A percentile compares a stretch with the other conserved stretches of the same genome.
Conservation (phyloP, 2,113 vertebrate species). For the Lynx canadensis region DNA sequence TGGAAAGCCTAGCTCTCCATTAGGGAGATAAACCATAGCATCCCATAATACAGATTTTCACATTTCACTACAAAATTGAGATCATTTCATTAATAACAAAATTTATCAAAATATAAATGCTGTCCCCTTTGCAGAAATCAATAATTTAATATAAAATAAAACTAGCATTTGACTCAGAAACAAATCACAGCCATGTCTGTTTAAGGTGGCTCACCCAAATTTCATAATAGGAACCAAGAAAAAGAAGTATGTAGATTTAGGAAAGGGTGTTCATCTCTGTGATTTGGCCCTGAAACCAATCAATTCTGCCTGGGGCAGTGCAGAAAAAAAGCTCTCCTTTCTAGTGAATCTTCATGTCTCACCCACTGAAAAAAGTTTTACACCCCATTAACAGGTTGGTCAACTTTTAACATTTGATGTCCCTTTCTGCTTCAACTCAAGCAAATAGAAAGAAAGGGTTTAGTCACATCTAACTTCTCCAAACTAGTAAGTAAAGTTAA, state of each 20-base stretch:
- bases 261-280: background rate
- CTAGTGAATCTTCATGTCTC: background rate
- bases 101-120: background rate
- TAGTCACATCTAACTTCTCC: background rate
- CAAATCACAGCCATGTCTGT: background rate
- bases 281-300: background rate
- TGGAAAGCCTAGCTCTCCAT: background rate
- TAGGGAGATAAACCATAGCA: background rate
- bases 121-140: background rate
- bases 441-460: background rate
- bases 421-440: background rate
- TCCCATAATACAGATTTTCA: background rate
- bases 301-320: background rate
- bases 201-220: conserved; percentile 14
- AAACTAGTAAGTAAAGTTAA: background rate
- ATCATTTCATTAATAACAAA: background rate
- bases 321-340: background rate
- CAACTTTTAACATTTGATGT: background rate
- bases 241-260: background rate
- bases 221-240: conserved; percentile 22
- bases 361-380: background rate
- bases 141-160: conserved; percentile 7
- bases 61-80: background rate
- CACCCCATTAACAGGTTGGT: background rate
- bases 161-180: conserved; percentile 19